Base-by-base conservation (phyloP, 2,888 invertebrate genomes). In the Caenorhabditis drosophilae region DNA sequence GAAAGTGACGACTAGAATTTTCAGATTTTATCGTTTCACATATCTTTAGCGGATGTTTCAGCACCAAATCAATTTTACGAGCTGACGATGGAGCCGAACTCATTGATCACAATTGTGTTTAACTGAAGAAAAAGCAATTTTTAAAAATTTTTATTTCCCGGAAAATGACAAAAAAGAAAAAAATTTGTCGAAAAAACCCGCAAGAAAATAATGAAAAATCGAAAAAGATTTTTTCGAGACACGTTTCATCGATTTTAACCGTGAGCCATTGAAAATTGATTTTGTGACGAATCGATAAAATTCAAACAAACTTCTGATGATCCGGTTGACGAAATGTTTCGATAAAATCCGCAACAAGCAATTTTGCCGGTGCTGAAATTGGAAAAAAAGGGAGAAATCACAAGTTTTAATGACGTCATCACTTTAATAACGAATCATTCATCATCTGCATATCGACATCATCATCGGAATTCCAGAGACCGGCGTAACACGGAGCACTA, bases 311-410 rank as follows among this genome's bases (percentile, higher is more conserved):
- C 45, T 1, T 62, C 52, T 51, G 61, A 36, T n/a, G n/a, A n/a
- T 6, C 63, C 63, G 31, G 42, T 50, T 23, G 50, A 31, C 6
- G 78, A 76, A 26, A 80, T 68, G 53, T 80, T 78, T 16, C 69
- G 66, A 58, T 58, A 67, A 41, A 63, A 38, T 12, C 80, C 80
- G 36, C 80, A 80, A 64, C 80, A 80, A 42, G 74, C 68, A 56
- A 78, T 68, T 40, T 71, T 73, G 20, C 76, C 60, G 46, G 62
- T 54, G 40, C 54, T 62, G 45, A 4, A 42, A 58, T 15, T 22
- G 2, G 11, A 45, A 9, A n/a, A 42, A 6, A 27, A 12, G 9
- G 12, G 42, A 46, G 18, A 23, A 16, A 23, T 23, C 7, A 3
- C 40, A 34, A 1, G n/a, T n/a, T n/a, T n/a, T n/a, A n/a, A n/a